phyloP scores from a whole-genome alignment of 1,140 invertebrate genomes.

The Triops longicaudatus region DNA sequence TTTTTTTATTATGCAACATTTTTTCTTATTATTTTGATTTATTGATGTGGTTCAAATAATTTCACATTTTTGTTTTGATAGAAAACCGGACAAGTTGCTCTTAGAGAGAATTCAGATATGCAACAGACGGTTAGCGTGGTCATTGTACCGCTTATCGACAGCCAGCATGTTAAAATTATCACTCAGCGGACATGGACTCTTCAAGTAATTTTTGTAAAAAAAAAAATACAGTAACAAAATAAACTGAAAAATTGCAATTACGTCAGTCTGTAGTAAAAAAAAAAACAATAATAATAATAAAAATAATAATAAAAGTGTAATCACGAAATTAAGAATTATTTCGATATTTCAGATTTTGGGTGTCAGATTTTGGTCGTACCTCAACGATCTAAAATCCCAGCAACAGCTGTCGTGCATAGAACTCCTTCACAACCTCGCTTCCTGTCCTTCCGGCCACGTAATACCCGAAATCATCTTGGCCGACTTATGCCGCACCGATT shows the following conservation, averaged over 20 bases:
- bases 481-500: not conserved
- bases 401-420: conserved; percentile 30
- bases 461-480: conserved; percentile 27
- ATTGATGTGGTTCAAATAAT: too few relatives aligned
- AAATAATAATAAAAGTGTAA: too few relatives aligned
- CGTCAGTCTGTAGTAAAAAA: too few relatives aligned
- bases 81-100: not conserved
- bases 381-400: conserved; percentile 22
- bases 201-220: conserved; percentile 42
- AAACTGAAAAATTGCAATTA: too few relatives aligned
- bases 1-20: not conserved
- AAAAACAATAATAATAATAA: too few relatives aligned
- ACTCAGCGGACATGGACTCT: conserved; percentile 56
- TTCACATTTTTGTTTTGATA: not conserved
- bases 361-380: conserved; percentile 29
- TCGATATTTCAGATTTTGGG: conserved; percentile 29
- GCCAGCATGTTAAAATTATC: conserved; percentile 53
- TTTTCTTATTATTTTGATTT: not conserved
- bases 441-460: conserved; percentile 25
- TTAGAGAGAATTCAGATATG: conserved; percentile 27
- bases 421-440: conserved; percentile 30
- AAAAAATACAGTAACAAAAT: too few relatives aligned
- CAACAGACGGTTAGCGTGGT: conserved; percentile 54
- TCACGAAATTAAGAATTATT: not conserved
- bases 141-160: conserved; percentile 56